A percentile compares a stretch with the other conserved stretches of the same genome.
These are phyloP conservation scores for Maylandia zebra DNA, from an alignment of 2,113 vertebrate genomes.

Conservation along the genomic window DNA sequence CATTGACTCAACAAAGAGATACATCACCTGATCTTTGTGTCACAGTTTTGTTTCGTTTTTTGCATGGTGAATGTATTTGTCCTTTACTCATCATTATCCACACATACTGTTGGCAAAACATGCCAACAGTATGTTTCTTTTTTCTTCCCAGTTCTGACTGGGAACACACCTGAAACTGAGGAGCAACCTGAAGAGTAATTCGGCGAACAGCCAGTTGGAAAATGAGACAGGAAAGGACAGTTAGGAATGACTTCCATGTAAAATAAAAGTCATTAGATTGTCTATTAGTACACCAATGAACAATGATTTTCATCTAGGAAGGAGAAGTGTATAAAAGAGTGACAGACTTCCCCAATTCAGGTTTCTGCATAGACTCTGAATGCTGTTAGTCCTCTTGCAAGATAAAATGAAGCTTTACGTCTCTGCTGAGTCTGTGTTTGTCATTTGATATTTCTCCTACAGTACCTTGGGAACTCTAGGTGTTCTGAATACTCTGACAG, in stretches of 20 bases:
- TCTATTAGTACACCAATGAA: not conserved
- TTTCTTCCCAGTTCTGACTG: not conserved
- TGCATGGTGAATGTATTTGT: not conserved
- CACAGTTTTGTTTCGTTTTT: not conserved
- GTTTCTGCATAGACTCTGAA: not conserved
- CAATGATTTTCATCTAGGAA: no score
- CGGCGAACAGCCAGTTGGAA: no score
- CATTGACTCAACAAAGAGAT: not conserved
- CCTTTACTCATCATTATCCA: no score
- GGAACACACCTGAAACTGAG: not conserved
- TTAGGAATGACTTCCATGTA: not conserved
- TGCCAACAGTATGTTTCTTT: no score
- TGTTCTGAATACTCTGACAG: not conserved
- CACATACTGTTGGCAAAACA: no score
- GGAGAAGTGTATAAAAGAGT: no score
- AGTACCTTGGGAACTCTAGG: no score
- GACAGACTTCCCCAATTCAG: not conserved
- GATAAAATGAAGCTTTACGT: not conserved
- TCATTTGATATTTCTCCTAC: not conserved
- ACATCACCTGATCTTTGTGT: not conserved
- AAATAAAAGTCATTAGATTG: not conserved
- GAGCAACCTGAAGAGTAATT: not conserved
- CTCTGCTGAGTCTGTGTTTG: not conserved
- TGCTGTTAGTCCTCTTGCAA: not conserved
- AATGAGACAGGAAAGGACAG: no score